Percentiles rank a stretch among this genome's conserved stretches.
Evolutionary conservation across 2,797 vertebrate genomes (phyloP).

Genomic region (Valencia hispanica): DNA sequence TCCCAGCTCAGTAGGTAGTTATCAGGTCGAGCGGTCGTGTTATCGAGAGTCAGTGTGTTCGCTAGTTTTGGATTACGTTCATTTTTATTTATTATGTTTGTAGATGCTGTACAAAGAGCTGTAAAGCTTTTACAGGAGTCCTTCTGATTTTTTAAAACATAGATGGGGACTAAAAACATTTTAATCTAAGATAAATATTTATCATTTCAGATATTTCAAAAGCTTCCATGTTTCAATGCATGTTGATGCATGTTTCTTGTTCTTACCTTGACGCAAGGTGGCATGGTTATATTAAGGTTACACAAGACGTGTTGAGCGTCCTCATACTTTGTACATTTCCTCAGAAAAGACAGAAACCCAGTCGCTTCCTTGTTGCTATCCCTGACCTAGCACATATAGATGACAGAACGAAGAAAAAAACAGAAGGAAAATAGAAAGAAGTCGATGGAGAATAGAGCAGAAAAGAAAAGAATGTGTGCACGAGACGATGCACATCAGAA

Average conservation of each 20-base stretch:
- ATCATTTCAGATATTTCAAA: neutral
- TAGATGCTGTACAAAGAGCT: no score
- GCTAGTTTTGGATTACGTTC: no score
- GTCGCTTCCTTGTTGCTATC: conserved; percentile 92
- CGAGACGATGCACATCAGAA: conserved; percentile 13
- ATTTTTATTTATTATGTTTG: no score
- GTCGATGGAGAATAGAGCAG: conserved; percentile 1
- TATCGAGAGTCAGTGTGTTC: no score
- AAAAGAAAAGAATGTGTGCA: conserved; percentile 2
- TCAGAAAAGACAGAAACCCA: conserved; percentile 93
- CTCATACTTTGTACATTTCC: conserved; percentile 97
- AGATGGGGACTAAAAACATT: neutral
- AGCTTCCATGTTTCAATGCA: conserved; percentile 4
- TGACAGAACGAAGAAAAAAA: conserved; percentile 17
- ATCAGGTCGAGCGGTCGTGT: no score
- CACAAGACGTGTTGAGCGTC: conserved; percentile 94
- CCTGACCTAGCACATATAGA: conserved; percentile 83
- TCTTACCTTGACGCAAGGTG: conserved; percentile 92
- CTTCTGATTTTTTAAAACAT: no score
- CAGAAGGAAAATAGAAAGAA: conserved; percentile 11
- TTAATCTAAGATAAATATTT: neutral
- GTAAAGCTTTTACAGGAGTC: no score
- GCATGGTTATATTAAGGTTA: conserved; percentile 95
- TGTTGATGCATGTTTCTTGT: neutral
- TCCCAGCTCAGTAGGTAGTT: no score